phyloP scores from a whole-genome alignment of 2,797 vertebrate species.

The Neosalanx taihuensis region DNA sequence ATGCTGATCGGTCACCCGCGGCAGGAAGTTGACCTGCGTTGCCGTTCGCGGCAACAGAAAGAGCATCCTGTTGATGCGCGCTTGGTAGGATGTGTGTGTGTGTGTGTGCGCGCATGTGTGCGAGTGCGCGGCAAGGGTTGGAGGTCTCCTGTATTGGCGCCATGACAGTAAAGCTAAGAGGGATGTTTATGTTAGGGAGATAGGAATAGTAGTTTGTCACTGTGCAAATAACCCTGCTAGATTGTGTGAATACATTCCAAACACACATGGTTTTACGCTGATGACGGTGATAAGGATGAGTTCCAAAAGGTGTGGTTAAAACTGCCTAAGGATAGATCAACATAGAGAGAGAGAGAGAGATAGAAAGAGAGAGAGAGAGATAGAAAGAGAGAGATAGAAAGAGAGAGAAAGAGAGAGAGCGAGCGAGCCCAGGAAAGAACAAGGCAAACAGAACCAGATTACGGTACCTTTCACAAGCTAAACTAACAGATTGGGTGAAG shows the following conservation, averaged over 20 bases:
- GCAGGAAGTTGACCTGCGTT: neutral
- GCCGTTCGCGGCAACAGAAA: neutral
- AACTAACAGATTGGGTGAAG: no score
- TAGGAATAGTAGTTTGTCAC: neutral
- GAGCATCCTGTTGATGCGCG: neutral
- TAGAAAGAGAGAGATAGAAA: neutral
- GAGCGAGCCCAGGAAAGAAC: neutral
- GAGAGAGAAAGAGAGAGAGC: neutral
- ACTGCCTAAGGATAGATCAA: neutral
- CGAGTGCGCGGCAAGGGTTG: neutral
- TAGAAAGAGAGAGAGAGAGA: neutral
- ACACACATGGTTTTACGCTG: no score
- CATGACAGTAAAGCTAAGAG: neutral
- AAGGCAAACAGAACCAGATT: neutral
- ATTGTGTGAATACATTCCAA: neutral
- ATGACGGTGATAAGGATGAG: neutral
- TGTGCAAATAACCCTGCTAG: neutral
- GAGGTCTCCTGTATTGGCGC: neutral
- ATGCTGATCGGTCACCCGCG: neutral
- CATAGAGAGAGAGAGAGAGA: neutral
- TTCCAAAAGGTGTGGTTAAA: neutral
- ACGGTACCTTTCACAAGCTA: no score
- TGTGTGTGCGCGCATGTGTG: constrained; percentile 11
- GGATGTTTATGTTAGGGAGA: neutral
- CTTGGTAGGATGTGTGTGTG: constrained; percentile 4